Base-by-base conservation (phyloP, 2,888 invertebrate genomes). In the Sacculina carcini region DNA sequence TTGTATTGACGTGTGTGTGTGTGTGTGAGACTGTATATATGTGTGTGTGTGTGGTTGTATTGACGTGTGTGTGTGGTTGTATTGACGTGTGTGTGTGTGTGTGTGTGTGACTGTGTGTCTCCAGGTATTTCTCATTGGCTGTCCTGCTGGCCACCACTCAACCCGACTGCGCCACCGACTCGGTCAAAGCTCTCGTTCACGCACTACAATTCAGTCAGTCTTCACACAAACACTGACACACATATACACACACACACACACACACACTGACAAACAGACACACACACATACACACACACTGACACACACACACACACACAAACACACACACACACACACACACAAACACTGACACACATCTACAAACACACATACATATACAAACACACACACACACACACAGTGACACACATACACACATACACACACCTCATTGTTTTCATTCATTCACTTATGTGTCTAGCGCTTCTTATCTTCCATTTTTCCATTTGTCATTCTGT, bases 251-350 rank as follows among this genome's bases (percentile, higher is more conserved):
- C 23, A 44, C 23, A 21, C 44, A 44, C 44, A 44, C 44, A 44
- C 44, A 44, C 44, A 44, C 44, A 44, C 44, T 23, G 23, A 44
- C 44, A 44, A 19, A 44, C 44, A 23, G 23, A 44, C 44, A 44
- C 44, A 44, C 44, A 44, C 44, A 44, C 44, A 44, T 24, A 44
- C 44, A 44, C 44, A 44, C 44, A 44, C 44, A 44, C 26, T 23
- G 9, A 44, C 44, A 44, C 26, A 44, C 44, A 44, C 44, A 44
- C 26, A 24, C 44, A 44, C 26, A 44, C 44, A 44, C 44, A 44
- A 19, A 44, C 44, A 21, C 44, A 44, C 44, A 44, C 44, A 6
- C 28, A 42, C 28, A 42, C 21, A 42, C 28, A 42, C 28, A 42
- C 28, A 42, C 28, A 42, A 14, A 42, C 28, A 21, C 23, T 23